Conservation (phyloP, 1,140 invertebrate genomes). For the Hycleus cichorii region DNA sequence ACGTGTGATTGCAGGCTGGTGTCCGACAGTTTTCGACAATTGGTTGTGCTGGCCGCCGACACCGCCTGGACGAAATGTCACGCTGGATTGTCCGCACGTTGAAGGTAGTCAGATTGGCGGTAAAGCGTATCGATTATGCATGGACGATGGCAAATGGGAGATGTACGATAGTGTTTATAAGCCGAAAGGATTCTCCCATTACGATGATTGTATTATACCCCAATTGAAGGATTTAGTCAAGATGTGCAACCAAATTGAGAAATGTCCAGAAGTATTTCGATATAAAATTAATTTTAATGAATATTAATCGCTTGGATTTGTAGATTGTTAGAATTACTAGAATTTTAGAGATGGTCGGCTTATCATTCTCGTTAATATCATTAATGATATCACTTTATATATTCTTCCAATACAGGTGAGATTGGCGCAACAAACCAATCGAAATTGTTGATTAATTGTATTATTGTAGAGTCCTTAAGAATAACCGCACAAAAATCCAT, state of each 20-base stretch:
- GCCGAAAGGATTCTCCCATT: conserved; percentile 71
- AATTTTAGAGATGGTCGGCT: conserved; percentile 73
- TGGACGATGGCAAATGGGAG: conserved; percentile 62
- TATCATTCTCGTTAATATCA: conserved; percentile 66
- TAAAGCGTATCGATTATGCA: conserved; percentile 66
- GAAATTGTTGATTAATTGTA: neutral
- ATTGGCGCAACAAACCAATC: conserved; percentile 20
- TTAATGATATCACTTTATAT: conserved; percentile 69
- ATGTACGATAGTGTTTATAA: conserved; percentile 34
- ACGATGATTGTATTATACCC: conserved; percentile 71
- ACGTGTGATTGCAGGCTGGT: conserved; percentile 18
- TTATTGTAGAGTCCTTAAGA: conserved; percentile 61
- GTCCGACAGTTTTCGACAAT: conserved; percentile 27
- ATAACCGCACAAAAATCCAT: conserved; percentile 82
- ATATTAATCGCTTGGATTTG: conserved; percentile 45
- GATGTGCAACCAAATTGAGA: conserved; percentile 49
- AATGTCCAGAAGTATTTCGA: conserved; percentile 37
- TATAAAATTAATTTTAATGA: neutral
- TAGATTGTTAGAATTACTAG: conserved; percentile 68
- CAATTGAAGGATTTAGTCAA: conserved; percentile 58
- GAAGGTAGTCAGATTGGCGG: conserved; percentile 65
- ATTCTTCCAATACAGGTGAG: conserved; percentile 72
- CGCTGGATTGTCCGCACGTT: conserved; percentile 59
- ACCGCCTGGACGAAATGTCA: conserved; percentile 50
- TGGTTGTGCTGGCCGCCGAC: conserved; percentile 70